Base-by-base conservation (phyloP, 1,140 invertebrate genomes). In the Drosophila mojavensis region DNA sequence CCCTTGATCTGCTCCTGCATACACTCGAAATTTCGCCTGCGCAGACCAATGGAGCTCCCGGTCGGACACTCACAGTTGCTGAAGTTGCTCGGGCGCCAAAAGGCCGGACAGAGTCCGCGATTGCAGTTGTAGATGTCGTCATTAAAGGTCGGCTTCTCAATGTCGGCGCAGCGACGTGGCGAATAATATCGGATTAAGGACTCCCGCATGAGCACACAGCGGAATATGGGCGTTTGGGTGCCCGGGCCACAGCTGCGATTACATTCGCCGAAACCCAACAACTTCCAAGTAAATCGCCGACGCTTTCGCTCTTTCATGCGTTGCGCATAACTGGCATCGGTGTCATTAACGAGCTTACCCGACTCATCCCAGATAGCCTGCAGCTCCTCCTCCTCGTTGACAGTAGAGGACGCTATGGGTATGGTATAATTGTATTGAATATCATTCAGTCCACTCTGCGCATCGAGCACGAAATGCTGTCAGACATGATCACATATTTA, bases 391-490 rank as follows among this genome's bases (percentile, higher is more conserved):
- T 78, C 76, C 17, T 90, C 85, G 0, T 54, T 67, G 6, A 81
- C 72, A 10, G 78, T 51, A n/a, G 63, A 50, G 17, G 84, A 93
- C 65, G 94, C 92, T 30, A 94, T 91, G 10, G 94, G 94, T 33
- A 95, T 71, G 24, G 96, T 94, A 89, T 97, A 98, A 91, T 97
- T 96, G 93, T 97, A 98, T 91, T 97, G 96, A 75, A 98, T 96
- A 6, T 96, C 96, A 96, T 26, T 95, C 94, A 92, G 96, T 96
- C 33, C 94, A 93, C 91, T 69, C 5, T 26, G 94, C 0, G 3
- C 13, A 79, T 96, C 61, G 0, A 10, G 95, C 81, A 95, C 95
- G 39, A 97, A 93, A 64, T 97, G 93, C 96, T 97, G 92, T 11
- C 17, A 33, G 17, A 36, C 61, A 62, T 36, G 41, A 55, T 7